Percentiles rank a stretch among this genome's conserved stretches.
Conservation (phyloP, 2,113 vertebrate species). For the Pampusana beccarii region DNA sequence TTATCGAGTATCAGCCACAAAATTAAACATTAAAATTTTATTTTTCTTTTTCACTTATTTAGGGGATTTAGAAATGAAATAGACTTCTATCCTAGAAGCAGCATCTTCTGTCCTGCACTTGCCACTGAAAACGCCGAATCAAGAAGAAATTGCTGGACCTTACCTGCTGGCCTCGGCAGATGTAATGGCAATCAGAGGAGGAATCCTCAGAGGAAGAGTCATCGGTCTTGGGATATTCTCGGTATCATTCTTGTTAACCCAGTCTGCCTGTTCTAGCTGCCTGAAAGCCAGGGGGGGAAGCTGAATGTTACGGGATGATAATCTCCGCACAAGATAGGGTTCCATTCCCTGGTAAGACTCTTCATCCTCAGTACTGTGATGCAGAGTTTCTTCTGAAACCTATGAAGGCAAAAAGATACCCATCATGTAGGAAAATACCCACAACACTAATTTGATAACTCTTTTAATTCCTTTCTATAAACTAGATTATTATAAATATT, state of each 20-base stretch:
- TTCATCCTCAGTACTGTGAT: conserved; percentile 78
- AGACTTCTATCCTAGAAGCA: not conserved
- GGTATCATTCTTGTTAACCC: conserved; percentile 80
- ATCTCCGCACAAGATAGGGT: conserved; percentile 86
- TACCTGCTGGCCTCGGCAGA: conserved; percentile 90
- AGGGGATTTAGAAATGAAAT: not conserved
- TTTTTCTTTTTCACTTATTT: not conserved
- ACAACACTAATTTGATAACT: not conserved
- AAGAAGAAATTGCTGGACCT: not conserved
- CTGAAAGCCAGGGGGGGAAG: conserved; percentile 92
- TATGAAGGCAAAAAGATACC: conserved; percentile 26
- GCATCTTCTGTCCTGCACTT: not conserved
- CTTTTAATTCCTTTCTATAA: not conserved
- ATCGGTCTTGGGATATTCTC: conserved; percentile 82
- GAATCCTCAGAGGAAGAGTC: conserved; percentile 86
- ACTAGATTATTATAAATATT: not conserved
- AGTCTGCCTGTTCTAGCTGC: conserved; percentile 90
- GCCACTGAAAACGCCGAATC: not conserved
- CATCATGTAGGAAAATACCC: not conserved
- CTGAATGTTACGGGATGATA: conserved; percentile 88
- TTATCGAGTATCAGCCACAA: not conserved
- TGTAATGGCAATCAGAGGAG: conserved; percentile 93
- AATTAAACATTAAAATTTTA: not conserved
- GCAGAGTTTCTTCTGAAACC: conserved; percentile 85
- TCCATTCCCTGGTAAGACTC: conserved; percentile 81